phyloP scores from a whole-genome alignment of 2,797 vertebrate species.

The Malurus splendens region DNA sequence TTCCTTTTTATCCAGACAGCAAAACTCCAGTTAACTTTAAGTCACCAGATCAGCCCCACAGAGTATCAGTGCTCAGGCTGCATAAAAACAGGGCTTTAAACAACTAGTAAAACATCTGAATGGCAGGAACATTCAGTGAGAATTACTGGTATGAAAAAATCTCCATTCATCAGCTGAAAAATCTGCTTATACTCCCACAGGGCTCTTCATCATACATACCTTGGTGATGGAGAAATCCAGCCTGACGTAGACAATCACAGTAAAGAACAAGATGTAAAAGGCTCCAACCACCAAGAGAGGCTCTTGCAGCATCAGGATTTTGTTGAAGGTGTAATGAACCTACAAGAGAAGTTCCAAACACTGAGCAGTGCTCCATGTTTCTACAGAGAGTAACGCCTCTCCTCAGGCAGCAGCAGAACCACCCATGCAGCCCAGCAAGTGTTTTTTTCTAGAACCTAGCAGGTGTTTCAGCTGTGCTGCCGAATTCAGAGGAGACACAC shows the following conservation, averaged over 20 bases:
- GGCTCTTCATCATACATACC: slow-evolving; percentile 65
- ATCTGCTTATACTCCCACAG: background rate
- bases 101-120: background rate
- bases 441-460: background rate
- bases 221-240: slow-evolving; percentile 98
- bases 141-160: background rate
- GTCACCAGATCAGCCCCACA: background rate
- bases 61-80: background rate
- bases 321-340: slow-evolving; percentile 97
- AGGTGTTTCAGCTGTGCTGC: background rate
- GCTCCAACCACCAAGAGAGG: slow-evolving; percentile 92
- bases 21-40: background rate
- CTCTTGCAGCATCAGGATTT: slow-evolving; percentile 97
- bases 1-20: background rate
- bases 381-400: background rate
- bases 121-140: accelerated
- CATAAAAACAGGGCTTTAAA: background rate
- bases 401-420: background rate
- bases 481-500: background rate
- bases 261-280: slow-evolving; percentile 97
- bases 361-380: background rate
- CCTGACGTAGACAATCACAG: slow-evolving; percentile 94
- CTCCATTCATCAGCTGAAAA: background rate
- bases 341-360: slow-evolving; percentile 44
- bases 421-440: background rate